Conservation (phyloP, 2,888 invertebrate species). For the Ashinkailepas kermadecensis region DNA sequence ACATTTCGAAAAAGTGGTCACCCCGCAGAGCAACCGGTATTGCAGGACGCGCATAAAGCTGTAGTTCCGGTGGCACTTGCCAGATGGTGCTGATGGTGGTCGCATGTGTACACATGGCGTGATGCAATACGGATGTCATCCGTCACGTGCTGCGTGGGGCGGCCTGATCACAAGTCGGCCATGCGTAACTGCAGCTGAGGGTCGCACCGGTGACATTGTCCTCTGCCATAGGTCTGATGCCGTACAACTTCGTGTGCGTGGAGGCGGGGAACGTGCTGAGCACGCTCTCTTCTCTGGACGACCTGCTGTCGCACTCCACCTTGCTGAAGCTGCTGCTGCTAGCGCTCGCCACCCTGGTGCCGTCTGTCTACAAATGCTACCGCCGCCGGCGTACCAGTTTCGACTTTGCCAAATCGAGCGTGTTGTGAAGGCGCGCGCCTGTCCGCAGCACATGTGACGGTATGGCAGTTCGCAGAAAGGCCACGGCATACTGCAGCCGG, state of each 20-base stretch:
- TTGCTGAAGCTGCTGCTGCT: constrained; percentile 41
- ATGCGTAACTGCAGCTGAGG: too few species aligned
- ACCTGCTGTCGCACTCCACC: constrained; percentile 44
- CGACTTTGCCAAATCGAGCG: neutral
- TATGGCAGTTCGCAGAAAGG: too few species aligned
- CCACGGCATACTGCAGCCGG: too few species aligned
- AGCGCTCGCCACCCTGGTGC: constrained; percentile 39
- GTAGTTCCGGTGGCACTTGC: too few species aligned
- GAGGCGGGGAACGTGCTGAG: constrained; percentile 51
- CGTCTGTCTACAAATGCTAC: constrained; percentile 10
- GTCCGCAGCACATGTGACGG: neutral
- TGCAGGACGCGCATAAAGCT: too few species aligned
- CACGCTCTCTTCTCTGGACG: constrained; percentile 46
- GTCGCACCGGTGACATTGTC: neutral
- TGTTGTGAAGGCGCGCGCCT: neutral
- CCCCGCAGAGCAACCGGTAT: too few species aligned
- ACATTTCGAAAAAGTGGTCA: too few species aligned
- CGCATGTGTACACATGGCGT: too few species aligned
- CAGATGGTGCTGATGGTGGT: too few species aligned
- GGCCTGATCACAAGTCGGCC: too few species aligned
- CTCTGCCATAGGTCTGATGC: constrained; percentile 49
- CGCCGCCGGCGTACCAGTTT: neutral
- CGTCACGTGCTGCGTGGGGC: too few species aligned
- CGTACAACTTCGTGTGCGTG: constrained; percentile 54
- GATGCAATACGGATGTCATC: too few species aligned